These are phyloP conservation scores for Smithornis capensis DNA, from an alignment of 2,113 vertebrate species.

Conservation along the genomic window DNA sequence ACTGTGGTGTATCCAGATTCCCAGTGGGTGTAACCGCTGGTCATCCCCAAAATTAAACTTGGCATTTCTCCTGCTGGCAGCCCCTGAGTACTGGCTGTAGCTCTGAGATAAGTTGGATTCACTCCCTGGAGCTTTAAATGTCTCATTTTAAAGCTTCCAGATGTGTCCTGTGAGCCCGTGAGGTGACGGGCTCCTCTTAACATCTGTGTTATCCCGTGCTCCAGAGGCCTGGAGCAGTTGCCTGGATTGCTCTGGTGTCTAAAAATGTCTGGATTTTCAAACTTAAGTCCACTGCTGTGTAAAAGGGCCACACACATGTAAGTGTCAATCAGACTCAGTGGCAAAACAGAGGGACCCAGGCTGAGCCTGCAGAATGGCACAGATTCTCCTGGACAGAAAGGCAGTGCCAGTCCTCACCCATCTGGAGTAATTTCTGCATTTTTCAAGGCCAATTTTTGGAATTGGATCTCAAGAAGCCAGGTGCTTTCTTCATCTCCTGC, in stretches of 20 bases:
- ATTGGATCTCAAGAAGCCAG: neutral
- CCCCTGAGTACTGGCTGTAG: neutral
- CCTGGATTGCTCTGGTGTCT: neutral
- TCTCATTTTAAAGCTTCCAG: neutral
- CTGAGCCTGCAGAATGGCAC: constrained; percentile 58
- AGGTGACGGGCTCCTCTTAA: neutral
- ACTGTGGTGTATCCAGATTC: rapidly evolving
- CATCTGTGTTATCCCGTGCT: rapidly evolving
- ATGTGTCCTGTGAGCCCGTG: neutral
- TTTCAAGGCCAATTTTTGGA: neutral
- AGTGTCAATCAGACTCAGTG: constrained; percentile 61
- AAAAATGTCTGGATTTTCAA: constrained; percentile 69
- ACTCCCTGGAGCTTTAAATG: neutral
- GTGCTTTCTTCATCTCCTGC: neutral
- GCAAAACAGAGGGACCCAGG: constrained; percentile 41
- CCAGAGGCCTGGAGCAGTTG: neutral
- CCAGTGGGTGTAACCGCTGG: neutral
- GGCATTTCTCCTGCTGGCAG: neutral
- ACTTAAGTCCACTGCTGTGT: constrained; percentile 61
- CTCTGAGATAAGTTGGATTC: neutral
- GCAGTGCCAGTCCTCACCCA: constrained; percentile 7
- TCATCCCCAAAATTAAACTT: neutral
- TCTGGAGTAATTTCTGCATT: constrained; percentile 1
- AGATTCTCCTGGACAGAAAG: neutral
- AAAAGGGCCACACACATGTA: constrained; percentile 67